Conservation (phyloP, 64 coral and sea anemone species). For the Montipora foliosa region DNA sequence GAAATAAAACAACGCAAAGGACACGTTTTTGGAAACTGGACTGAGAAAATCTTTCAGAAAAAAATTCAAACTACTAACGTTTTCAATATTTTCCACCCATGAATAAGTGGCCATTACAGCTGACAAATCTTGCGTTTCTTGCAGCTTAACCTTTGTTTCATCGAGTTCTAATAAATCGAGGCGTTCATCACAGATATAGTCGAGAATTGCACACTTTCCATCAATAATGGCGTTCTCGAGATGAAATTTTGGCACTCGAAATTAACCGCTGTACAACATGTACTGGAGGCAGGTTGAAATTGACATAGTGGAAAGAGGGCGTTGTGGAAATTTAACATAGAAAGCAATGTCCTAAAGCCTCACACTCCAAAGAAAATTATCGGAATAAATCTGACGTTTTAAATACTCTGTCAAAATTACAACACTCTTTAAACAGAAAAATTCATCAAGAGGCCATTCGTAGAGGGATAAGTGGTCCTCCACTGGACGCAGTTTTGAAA, state of each 20-base stretch:
- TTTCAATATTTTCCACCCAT: neutral
- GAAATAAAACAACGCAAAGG: too few species aligned
- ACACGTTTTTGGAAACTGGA: too few species aligned
- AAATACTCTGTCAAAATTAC: conserved; percentile 43
- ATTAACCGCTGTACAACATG: too few species aligned
- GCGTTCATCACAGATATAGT: conserved; percentile 11
- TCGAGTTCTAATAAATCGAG: neutral
- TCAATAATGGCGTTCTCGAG: neutral
- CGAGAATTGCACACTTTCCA: neutral
- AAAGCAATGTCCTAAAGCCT: neutral
- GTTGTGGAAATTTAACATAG: neutral
- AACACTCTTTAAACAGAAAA: conserved; percentile 59
- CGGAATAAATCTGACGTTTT: conserved; percentile 16
- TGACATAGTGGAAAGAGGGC: neutral
- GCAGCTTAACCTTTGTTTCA: neutral
- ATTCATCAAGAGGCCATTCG: conserved; percentile 61
- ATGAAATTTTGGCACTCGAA: too few species aligned
- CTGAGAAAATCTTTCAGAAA: too few species aligned
- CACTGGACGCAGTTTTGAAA: conserved; percentile 69
- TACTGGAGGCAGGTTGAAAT: too few species aligned
- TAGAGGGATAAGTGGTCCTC: conserved; percentile 62
- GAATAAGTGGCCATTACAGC: neutral
- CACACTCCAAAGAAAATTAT: neutral
- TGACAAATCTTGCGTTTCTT: neutral
- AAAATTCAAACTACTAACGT: neutral